phyloP scores from a whole-genome alignment of 2,888 invertebrate species.

The Anarsia innoxiella region DNA sequence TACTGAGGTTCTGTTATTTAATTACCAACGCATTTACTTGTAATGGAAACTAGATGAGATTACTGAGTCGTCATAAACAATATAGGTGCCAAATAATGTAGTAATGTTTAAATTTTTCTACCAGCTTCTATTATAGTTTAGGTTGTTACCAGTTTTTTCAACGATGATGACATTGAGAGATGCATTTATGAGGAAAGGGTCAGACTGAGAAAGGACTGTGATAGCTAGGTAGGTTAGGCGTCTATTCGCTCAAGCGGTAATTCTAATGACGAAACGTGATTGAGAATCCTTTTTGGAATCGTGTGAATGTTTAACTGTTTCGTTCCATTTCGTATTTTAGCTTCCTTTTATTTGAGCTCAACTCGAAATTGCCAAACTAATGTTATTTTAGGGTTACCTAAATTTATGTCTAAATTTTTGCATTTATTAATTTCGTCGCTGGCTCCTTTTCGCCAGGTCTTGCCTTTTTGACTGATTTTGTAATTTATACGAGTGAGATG shows the following conservation, averaged over 20 bases:
- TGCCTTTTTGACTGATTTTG: constrained; percentile 56
- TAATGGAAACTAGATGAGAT: constrained; percentile 34
- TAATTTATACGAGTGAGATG: constrained; percentile 61
- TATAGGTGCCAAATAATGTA: constrained; percentile 72
- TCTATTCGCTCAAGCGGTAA: constrained; percentile 68
- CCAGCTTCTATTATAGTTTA: constrained; percentile 64
- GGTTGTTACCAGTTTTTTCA: constrained; percentile 70
- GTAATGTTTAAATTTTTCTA: constrained; percentile 51
- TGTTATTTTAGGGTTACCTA: constrained; percentile 41
- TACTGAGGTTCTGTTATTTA: constrained; percentile 42
- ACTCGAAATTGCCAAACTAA: constrained; percentile 37
- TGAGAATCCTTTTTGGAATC: constrained; percentile 38
- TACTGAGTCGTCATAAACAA: constrained; percentile 44
- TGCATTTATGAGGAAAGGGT: constrained; percentile 71
- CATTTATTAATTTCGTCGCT: constrained; percentile 32
- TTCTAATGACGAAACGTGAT: constrained; percentile 44
- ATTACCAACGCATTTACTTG: constrained; percentile 32
- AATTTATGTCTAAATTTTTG: constrained; percentile 32
- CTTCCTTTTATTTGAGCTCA: constrained; percentile 28
- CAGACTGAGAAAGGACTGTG: constrained; percentile 76
- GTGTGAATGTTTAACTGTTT: constrained; percentile 41
- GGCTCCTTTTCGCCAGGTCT: constrained; percentile 21
- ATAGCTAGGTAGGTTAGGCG: constrained; percentile 71
- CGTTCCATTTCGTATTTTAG: constrained; percentile 25
- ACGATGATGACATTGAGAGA: constrained; percentile 59